Evolutionary conservation across 2,888 invertebrate species (phyloP).

Genomic region (Drosophila limbata): DNA sequence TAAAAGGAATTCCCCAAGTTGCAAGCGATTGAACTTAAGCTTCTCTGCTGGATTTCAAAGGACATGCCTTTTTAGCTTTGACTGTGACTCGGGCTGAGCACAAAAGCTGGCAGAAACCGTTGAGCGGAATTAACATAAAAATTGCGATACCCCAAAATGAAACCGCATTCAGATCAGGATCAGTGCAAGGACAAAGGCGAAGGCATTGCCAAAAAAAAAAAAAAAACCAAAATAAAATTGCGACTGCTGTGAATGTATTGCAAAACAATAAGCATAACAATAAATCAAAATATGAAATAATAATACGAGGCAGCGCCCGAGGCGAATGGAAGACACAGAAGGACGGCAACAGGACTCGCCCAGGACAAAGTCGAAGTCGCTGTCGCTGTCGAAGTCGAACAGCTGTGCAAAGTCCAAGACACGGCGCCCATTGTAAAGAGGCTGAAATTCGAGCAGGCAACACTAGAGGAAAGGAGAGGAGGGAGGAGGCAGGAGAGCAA

Average conservation of each 20-base stretch:
- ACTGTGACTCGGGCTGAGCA: neutral
- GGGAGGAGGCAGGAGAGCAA: neutral
- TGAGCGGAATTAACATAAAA: slow-evolving; percentile 52
- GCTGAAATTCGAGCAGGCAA: slow-evolving; percentile 54
- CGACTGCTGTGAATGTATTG: slow-evolving; percentile 58
- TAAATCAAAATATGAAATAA: slow-evolving; percentile 80
- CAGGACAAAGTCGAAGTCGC: slow-evolving; percentile 12
- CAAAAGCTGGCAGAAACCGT: slow-evolving; percentile 35
- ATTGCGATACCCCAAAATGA: slow-evolving; percentile 32
- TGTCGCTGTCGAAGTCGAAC: slow-evolving; percentile 29
- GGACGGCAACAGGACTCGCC: slow-evolving; percentile 41
- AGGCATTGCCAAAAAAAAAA: slow-evolving; percentile 47
- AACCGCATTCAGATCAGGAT: slow-evolving; percentile 46
- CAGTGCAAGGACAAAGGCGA: slow-evolving; percentile 44
- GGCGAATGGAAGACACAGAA: slow-evolving; percentile 42
- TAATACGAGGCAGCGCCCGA: slow-evolving; percentile 53
- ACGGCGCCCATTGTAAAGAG: slow-evolving; percentile 46
- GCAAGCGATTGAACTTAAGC: neutral
- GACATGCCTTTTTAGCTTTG: neutral
- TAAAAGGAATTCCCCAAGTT: too few relatives aligned
- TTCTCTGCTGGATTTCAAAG: slow-evolving; percentile 4
- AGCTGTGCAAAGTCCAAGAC: slow-evolving; percentile 53
- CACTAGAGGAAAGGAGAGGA: neutral
- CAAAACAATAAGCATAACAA: slow-evolving; percentile 79
- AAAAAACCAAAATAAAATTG: slow-evolving; percentile 1